Conservation (phyloP, 1,140 invertebrate species). For the Aphelenchoides avenae region DNA sequence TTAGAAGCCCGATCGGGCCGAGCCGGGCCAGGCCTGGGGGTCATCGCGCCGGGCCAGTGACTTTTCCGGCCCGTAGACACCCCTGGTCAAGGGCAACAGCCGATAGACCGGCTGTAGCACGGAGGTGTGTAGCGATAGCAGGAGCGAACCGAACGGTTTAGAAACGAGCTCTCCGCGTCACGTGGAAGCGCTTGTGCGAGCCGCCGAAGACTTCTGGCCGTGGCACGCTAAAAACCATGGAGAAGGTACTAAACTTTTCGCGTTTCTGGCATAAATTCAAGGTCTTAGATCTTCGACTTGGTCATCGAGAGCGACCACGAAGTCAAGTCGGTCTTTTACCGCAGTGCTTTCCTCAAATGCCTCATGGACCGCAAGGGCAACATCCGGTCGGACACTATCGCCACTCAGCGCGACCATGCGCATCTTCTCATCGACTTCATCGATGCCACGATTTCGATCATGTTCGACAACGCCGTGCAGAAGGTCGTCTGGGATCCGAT, state of each 20-base stretch:
- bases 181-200: constrained; percentile 52
- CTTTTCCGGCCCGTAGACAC: too few relatives aligned
- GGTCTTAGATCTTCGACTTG: constrained; percentile 46
- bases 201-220: constrained; percentile 55
- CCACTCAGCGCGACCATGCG: constrained; percentile 49
- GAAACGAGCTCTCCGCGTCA: constrained; percentile 51
- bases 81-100: too few relatives aligned
- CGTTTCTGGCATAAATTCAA: too few relatives aligned
- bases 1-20: too few relatives aligned
- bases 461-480: constrained; percentile 41
- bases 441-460: constrained; percentile 41
- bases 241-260: constrained; percentile 51
- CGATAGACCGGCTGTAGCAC: too few relatives aligned
- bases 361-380: constrained; percentile 42
- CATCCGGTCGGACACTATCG: constrained; percentile 32
- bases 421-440: constrained; percentile 53
- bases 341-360: constrained; percentile 49
- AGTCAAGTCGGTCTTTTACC: constrained; percentile 50
- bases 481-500: constrained; percentile 49
- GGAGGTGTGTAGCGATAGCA: too few relatives aligned
- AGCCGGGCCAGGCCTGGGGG: too few relatives aligned
- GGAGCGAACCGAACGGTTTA: too few relatives aligned
- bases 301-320: constrained; percentile 38
- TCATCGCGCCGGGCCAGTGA: too few relatives aligned
- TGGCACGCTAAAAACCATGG: constrained; percentile 56